Base-by-base conservation (phyloP, 2,797 vertebrate species). In the Aselliscus stoliczkanus region DNA sequence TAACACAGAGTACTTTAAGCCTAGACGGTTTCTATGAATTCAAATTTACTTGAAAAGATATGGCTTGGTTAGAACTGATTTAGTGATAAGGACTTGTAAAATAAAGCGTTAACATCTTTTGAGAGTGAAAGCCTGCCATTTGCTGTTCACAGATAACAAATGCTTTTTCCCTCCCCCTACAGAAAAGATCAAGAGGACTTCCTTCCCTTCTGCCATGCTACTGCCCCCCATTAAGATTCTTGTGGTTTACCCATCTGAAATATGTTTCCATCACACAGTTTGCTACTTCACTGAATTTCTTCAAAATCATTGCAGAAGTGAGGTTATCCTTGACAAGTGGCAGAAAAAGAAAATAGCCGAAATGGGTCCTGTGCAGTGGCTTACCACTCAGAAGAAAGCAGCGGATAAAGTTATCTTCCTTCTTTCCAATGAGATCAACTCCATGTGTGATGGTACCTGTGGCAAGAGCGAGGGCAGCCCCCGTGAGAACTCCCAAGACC, bases 351-450 rank as follows among this genome's bases (percentile, higher is more conserved):
- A 88, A 82, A 98, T 99, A 13, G 99, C 99, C 1, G 98, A 99
- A 90, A 97, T 98, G 91, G 99, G 99, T 7, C 98, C 98, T 0
- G 97, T 99, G 86, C 98, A 98, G 70, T 99, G 99, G 99, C 97
- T 99, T 39, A 97, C 98, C 34, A 95, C 98, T 58, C 98, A 99
- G 96, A 98, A 93, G 72, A 96, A 98, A 58, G 94, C 47, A 18
- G 98, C 98, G 1, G 97, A 98, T 1, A 98, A 85, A 92, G 98
- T 99, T n/a, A 97, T 99, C 93, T 98, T 99, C 42, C 76, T 99
- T 70, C 97, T 98, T 37, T 93, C 94, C 80, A 97, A 96, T 82
- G 77, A 64, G 0, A 3, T 31, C 50, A 90, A 47, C 17, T 14
- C 85, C 0, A 21, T 0, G 2, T 92, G 95, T 25, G 58, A 96